Evolutionary conservation across 2,113 vertebrate genomes (phyloP), one percentile per base, ranked within the genome.

Genomic region (Eonycteris spelaea): DNA sequence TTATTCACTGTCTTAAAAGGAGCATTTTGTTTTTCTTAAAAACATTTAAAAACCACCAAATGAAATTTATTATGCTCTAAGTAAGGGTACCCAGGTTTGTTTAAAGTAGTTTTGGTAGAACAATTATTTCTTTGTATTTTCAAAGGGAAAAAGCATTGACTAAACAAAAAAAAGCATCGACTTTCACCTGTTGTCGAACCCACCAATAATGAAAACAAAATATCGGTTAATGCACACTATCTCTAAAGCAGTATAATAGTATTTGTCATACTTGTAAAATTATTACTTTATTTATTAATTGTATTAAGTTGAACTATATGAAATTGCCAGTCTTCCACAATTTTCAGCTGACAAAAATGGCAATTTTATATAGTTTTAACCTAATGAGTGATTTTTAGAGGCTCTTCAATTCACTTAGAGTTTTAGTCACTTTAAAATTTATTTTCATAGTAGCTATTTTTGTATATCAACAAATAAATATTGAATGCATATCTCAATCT

Each of bases 51-150:
- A 89, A 45, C 75, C 4, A 87, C 43, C 51, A 53, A 86, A 61
- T 90, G 67, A 86, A 92, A 79, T 30, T 70, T 53, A 70, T 83
- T 77, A 35, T 73, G 11, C 3, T 87, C 30, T 70, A 68, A 75
- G 28, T 88, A 87, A 91, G 87, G 63, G 61, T 77, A 70, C 83
- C 59, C 12, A 28, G 16, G 22, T 77, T 84, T 92, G 26, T 78
- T 77, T 88, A 83, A 88, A 88, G 63, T 84, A 40, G 30, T 77
- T 91, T 65, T 78, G 55, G 21, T 91, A 53, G 35, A 35, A 87
- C 83, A 75, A 7, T 67, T 74, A 59, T 80, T 95, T 92, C 26
- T 89, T 86, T 75, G 59, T 77, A 75, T 89, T 89, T 93, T 93
- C 43, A 71, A 53, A 78, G 40, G 33, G 43, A 89, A 93, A 82